These are phyloP conservation scores for Syncerus caffer DNA, from an alignment of 2,797 vertebrate species.

Conservation along the genomic window DNA sequence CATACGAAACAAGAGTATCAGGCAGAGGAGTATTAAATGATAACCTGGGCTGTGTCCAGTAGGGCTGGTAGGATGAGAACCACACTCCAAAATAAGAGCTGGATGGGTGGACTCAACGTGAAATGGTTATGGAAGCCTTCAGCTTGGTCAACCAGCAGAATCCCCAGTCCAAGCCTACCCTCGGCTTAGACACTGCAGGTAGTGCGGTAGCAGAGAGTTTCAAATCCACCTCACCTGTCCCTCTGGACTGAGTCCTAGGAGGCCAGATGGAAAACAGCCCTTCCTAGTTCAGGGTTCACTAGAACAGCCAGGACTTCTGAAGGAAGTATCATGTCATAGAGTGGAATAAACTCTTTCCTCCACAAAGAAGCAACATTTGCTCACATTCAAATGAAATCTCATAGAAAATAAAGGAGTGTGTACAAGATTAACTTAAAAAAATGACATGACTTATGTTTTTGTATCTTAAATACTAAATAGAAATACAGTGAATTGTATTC, in stretches of 20 bases:
- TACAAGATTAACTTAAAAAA: background rate
- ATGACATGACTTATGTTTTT: too few relatives aligned
- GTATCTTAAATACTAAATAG: background rate
- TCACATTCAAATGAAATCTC: background rate
- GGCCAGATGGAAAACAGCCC: background rate
- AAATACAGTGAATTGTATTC: background rate
- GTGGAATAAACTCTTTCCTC: background rate
- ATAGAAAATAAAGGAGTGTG: background rate
- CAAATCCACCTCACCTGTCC: background rate
- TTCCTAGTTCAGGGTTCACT: background rate
- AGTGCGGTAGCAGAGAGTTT: background rate
- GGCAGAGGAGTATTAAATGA: background rate
- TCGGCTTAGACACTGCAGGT: background rate
- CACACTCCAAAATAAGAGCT: background rate
- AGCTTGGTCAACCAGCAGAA: background rate
- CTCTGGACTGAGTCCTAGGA: background rate
- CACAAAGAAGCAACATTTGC: background rate
- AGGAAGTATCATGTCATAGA: background rate
- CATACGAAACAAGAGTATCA: background rate
- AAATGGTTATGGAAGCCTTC: background rate
- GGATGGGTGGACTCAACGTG: background rate
- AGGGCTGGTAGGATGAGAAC: background rate
- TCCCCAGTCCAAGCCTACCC: background rate
- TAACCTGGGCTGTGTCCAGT: background rate
- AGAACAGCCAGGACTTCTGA: background rate